Base-by-base conservation (phyloP, 2,113 vertebrate genomes). In the Nematolebias whitei region DNA sequence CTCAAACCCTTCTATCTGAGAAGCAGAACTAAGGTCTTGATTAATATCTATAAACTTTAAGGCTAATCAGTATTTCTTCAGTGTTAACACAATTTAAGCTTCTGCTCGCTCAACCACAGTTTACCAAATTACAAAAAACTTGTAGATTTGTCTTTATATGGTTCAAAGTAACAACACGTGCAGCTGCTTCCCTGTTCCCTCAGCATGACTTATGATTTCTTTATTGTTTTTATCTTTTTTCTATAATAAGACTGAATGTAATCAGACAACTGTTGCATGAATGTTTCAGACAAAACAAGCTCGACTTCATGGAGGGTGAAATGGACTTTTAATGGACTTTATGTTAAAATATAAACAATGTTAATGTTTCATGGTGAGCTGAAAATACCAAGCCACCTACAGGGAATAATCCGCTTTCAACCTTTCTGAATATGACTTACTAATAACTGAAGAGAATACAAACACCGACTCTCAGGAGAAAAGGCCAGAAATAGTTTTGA, bases 381-480 rank as follows among this genome's bases (percentile, higher is more conserved):
- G 51, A 58, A 67, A 59, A 59, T 19, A 45, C 43, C 15, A 40
- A 39, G 38, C 32, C 60, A 61, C 58, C 48, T 61, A 14, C 12
- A 10, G 56, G 23, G 57, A 78, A 64, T 68, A 16, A 71, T 50
- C 0, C 47, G 47, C 4, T 74, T 68, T 40, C 70, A 62, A 16
- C 56, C 50, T 14, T 48, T 64, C 26, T 24, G 62, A 43, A 39
- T 67, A 26, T 0, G 58, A 53, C 74, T 59, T 50, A n/a, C 63
- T 82, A 48, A 63, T 63, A 62, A 68, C 44, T 68, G 58, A 40
- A 16, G 64, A 0, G 29, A 71, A 24, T 29, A 69, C 78, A 80
- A 78, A 78, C 71, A 63, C 55, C 4, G 57, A 11, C 74, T 68
- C 49, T 12, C 16, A 66, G 81, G 77, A 65, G 18, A 26, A 63